Conservation (phyloP, 1,140 invertebrate species). For the Araneus ventricosus region DNA sequence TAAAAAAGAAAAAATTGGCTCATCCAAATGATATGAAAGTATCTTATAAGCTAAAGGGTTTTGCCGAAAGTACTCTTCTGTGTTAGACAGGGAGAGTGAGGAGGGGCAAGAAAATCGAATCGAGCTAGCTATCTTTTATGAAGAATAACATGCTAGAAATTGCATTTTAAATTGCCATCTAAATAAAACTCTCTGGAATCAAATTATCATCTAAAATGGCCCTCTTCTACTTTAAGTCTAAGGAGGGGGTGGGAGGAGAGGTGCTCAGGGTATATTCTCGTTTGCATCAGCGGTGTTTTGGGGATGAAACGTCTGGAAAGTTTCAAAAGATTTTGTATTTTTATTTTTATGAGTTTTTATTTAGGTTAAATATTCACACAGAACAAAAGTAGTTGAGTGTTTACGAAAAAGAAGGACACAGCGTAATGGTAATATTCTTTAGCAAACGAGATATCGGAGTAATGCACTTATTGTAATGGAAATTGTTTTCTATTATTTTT, state of each 20-base stretch:
- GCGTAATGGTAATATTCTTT: neutral
- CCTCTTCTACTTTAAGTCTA: neutral
- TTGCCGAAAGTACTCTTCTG: neutral
- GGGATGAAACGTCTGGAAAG: conserved; percentile 29
- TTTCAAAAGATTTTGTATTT: conserved; percentile 17
- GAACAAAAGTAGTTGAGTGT: neutral
- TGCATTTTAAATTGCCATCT: conserved; percentile 66
- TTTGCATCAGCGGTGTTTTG: conserved; percentile 19
- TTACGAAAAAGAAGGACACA: neutral
- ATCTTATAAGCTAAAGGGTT: neutral
- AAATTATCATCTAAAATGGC: conserved; percentile 58
- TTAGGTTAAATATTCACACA: conserved; percentile 46
- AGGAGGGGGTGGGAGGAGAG: neutral
- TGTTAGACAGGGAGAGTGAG: too few species aligned
- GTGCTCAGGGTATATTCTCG: conserved; percentile 27
- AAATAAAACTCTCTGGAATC: conserved; percentile 61
- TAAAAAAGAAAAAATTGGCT: neutral
- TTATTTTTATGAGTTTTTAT: neutral
- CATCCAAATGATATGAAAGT: neutral
- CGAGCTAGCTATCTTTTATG: conserved; percentile 42
- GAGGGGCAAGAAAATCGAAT: neutral
- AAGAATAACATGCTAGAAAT: conserved; percentile 15
- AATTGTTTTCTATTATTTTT: conserved; percentile 31
- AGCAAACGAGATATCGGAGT: neutral
- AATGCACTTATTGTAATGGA: conserved; percentile 21